Conservation (phyloP, 1,140 invertebrate genomes). For the Lucilia sericata region DNA sequence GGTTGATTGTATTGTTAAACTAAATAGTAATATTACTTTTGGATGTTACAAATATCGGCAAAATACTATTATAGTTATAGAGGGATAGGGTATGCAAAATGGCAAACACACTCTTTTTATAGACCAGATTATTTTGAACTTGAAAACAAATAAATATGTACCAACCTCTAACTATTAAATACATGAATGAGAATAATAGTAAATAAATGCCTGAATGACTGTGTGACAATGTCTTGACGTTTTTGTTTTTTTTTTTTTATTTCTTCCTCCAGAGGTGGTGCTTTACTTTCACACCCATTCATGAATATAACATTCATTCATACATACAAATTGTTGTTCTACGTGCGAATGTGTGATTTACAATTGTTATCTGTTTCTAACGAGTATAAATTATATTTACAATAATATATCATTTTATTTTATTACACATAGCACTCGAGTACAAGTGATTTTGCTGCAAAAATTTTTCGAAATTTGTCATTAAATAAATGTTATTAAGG, state of each 20-base stretch:
- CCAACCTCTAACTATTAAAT: background rate
- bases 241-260: background rate
- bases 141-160: background rate
- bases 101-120: background rate
- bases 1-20: too few species aligned
- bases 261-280: background rate
- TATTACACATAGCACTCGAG: background rate
- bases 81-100: too few species aligned
- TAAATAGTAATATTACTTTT: too few species aligned
- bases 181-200: background rate
- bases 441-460: background rate
- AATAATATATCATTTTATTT: slow-evolving; percentile 2
- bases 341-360: background rate
- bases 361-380: slow-evolving; percentile 15
- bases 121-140: background rate
- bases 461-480: background rate
- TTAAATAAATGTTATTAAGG: background rate
- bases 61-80: too few species aligned
- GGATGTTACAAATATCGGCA: too few species aligned
- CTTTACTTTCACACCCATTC: slow-evolving; percentile 9
- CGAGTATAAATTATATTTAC: background rate
- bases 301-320: too few species aligned
- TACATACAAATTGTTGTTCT: background rate
- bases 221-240: background rate
- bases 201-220: too few species aligned